A percentile compares a stretch with the other conserved stretches of the same genome.
These are phyloP conservation scores for Anthonomus grandis DNA, from an alignment of 1,140 invertebrate species.

Conservation along the genomic window DNA sequence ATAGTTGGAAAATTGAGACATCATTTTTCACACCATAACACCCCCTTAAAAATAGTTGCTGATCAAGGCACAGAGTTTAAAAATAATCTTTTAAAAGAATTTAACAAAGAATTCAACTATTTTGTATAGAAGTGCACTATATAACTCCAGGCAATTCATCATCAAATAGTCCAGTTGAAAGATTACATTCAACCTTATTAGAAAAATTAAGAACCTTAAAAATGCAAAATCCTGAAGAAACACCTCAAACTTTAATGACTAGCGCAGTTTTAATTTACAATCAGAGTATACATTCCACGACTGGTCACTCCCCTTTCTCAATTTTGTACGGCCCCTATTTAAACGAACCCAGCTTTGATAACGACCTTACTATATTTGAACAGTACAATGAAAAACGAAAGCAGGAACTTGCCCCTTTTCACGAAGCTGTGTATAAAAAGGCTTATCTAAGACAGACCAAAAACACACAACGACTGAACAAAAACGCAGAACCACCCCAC, in stretches of 20 bases:
- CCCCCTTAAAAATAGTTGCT: slow-evolving; percentile 20
- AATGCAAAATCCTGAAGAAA: slow-evolving; percentile 14
- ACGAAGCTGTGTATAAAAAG: too few relatives aligned
- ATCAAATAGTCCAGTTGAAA: slow-evolving; percentile 32
- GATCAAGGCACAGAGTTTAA: slow-evolving; percentile 34
- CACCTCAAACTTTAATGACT: slow-evolving; percentile 22
- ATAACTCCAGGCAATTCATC: slow-evolving; percentile 17
- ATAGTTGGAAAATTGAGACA: slow-evolving; percentile 6
- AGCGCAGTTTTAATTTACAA: slow-evolving; percentile 29
- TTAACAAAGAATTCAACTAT: slow-evolving; percentile 27
- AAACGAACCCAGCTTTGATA: too few relatives aligned
- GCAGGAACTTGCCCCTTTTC: too few relatives aligned
- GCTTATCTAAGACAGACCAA: too few relatives aligned
- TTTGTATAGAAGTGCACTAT: slow-evolving; percentile 30
- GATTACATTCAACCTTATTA: slow-evolving; percentile 33
- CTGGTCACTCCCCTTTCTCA: slow-evolving; percentile 27
- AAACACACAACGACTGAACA: too few relatives aligned
- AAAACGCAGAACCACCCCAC: too few relatives aligned
- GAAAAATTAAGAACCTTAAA: slow-evolving; percentile 26
- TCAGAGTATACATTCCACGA: slow-evolving; percentile 28
- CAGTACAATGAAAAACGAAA: too few relatives aligned
- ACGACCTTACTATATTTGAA: too few relatives aligned
- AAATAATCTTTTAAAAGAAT: slow-evolving; percentile 32
- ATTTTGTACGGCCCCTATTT: too few relatives aligned
- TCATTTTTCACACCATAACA: slow-evolving; percentile 10